Evolutionary conservation across 30 jellyfish, hydroid and myxozoan genomes (phyloP).

Genomic region (Clytia hemisphaerica): DNA sequence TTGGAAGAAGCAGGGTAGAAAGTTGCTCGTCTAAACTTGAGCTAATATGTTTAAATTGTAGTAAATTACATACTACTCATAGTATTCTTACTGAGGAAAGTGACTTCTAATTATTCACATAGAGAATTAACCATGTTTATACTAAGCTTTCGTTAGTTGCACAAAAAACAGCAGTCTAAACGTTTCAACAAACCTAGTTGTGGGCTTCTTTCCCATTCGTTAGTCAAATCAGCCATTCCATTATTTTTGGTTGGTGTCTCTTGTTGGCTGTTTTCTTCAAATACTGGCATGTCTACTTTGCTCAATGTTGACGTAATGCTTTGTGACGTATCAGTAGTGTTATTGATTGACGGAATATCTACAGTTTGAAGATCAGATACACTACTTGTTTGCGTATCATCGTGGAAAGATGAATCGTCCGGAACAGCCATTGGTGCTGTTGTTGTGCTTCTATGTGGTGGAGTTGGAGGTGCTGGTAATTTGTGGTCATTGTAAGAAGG

Average conservation of each 20-base stretch:
- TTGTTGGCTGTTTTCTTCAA: conserved; percentile 81
- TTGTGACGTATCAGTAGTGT: conserved; percentile 42
- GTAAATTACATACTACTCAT: too few relatives aligned
- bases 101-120: neutral
- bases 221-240: neutral
- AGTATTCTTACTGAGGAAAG: too few relatives aligned
- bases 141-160: neutral
- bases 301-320: conserved; percentile 64
- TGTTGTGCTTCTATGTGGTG: too few relatives aligned
- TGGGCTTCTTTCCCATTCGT: conserved; percentile 29
- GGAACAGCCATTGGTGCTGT: too few relatives aligned
- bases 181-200: conserved; percentile 6
- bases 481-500: neutral
- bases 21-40: too few relatives aligned
- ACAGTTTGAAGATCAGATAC: conserved; percentile 50
- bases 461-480: too few relatives aligned
- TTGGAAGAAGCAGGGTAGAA: too few relatives aligned
- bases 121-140: neutral
- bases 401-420: conserved; percentile 8
- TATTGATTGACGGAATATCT: conserved; percentile 48
- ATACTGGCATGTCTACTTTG: conserved; percentile 83
- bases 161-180: neutral
- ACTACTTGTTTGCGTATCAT: conserved; percentile 26
- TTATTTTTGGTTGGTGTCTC: too few relatives aligned
- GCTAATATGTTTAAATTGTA: too few relatives aligned